Conservation (phyloP, 37 sponge, comb jelly and placozoan genomes). For the Theonella swinhoei region DNA sequence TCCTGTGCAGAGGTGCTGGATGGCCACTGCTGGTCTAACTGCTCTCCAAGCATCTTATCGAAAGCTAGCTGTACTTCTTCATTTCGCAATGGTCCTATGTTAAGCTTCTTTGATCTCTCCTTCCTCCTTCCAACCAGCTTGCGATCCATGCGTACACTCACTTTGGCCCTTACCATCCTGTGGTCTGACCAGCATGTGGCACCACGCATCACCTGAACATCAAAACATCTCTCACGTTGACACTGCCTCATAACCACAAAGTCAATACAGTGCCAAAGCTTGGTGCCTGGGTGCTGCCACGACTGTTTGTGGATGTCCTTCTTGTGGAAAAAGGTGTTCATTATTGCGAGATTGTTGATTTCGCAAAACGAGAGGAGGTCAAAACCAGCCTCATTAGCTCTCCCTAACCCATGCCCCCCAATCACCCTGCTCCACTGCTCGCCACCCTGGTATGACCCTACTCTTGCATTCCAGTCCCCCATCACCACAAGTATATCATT, state of each 20-base stretch:
- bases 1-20: too few relatives aligned
- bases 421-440: conserved; percentile 33
- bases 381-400: conserved; percentile 42
- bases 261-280: conserved; percentile 46
- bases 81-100: too few relatives aligned
- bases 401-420: conserved; percentile 47
- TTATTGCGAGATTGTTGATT: conserved; percentile 23
- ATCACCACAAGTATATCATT: conserved; percentile 29
- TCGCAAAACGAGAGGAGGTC: conserved; percentile 41
- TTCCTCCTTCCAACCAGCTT: too few relatives aligned
- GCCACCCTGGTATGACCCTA: neutral
- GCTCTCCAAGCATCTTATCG: too few relatives aligned
- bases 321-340: conserved; percentile 53
- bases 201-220: conserved; percentile 31
- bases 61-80: too few relatives aligned
- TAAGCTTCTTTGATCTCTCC: too few relatives aligned
- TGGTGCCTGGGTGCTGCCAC: conserved; percentile 57
- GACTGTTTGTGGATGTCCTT: conserved; percentile 34
- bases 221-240: conserved; percentile 20
- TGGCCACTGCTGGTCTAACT: too few relatives aligned
- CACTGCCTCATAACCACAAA: conserved; percentile 30
- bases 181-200: conserved; percentile 36
- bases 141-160: too few relatives aligned
- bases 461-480: conserved; percentile 38
- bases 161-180: conserved; percentile 14